Percentiles rank a stretch among this genome's conserved stretches.
These are phyloP conservation scores for Panthera leo DNA, from an alignment of 2,113 vertebrate species.

Conservation along the genomic window DNA sequence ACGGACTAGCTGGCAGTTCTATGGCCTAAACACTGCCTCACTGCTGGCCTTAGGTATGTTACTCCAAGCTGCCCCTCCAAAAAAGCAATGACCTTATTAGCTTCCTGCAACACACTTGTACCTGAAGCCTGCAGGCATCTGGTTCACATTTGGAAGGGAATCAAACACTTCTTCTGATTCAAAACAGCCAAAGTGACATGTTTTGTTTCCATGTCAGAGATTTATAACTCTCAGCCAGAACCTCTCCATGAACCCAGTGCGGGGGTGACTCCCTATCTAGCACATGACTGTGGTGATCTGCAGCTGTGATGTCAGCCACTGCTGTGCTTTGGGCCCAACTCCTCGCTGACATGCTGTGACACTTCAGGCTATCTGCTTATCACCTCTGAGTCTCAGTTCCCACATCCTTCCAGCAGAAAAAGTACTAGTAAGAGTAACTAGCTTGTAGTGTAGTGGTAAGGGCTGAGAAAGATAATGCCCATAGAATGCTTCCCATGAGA, in stretches of 20 bases:
- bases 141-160: slow-evolving; percentile 33
- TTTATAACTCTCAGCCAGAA: background rate
- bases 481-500: background rate
- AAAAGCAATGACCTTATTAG: background rate
- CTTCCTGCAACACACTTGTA: background rate
- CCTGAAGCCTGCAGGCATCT: slow-evolving; percentile 18
- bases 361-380: background rate
- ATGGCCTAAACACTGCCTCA: background rate
- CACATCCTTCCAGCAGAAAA: background rate
- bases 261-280: background rate
- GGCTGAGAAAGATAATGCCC: background rate
- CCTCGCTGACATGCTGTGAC: fast-evolving
- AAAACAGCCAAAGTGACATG: background rate
- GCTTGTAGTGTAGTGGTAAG: background rate
- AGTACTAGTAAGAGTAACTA: fast-evolving
- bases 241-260: background rate
- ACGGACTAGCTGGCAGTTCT: background rate
- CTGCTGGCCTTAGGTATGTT: background rate
- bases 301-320: background rate
- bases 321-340: fast-evolving
- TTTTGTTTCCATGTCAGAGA: background rate
- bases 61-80: background rate
- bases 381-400: background rate
- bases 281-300: background rate
- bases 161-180: background rate